Conservation (phyloP, 2,888 invertebrate species). For the Cheilosia grossa region DNA sequence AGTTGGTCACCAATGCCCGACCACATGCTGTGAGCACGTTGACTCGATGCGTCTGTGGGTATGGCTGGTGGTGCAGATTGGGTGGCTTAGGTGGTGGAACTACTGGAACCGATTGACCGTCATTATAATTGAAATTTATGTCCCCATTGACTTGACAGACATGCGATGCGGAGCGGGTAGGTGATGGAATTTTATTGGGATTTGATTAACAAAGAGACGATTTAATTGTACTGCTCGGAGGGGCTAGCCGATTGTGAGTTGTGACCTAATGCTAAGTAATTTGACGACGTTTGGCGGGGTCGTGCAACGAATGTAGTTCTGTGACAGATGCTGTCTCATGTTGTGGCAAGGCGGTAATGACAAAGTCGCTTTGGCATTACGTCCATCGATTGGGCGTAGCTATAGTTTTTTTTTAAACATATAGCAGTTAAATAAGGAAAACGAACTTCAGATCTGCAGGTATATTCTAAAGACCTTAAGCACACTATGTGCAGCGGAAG, state of each 20-base stretch:
- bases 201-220: slow-evolving; percentile 68
- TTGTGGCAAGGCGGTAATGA: no score
- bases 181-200: slow-evolving; percentile 58
- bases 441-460: no score
- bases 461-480: no score
- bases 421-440: no score
- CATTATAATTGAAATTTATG: slow-evolving; percentile 75
- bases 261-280: slow-evolving; percentile 50
- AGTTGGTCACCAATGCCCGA: slow-evolving; percentile 63
- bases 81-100: slow-evolving; percentile 38
- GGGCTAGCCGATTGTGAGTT: slow-evolving; percentile 6
- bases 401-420: no score
- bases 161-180: slow-evolving; percentile 33
- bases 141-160: slow-evolving; percentile 61
- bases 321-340: no score
- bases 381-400: no score
- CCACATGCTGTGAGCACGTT: slow-evolving; percentile 68
- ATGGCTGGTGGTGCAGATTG: slow-evolving; percentile 18
- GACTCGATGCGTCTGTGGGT: slow-evolving; percentile 24
- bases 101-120: slow-evolving; percentile 62
- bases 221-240: slow-evolving; percentile 55
- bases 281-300: background rate
- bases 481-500: no score
- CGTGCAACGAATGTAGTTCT: no score
- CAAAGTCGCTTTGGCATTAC: no score